A percentile compares a stretch with the other conserved stretches of the same genome.
Conservation (phyloP, 2,113 vertebrate genomes). For the Egretta garzetta region DNA sequence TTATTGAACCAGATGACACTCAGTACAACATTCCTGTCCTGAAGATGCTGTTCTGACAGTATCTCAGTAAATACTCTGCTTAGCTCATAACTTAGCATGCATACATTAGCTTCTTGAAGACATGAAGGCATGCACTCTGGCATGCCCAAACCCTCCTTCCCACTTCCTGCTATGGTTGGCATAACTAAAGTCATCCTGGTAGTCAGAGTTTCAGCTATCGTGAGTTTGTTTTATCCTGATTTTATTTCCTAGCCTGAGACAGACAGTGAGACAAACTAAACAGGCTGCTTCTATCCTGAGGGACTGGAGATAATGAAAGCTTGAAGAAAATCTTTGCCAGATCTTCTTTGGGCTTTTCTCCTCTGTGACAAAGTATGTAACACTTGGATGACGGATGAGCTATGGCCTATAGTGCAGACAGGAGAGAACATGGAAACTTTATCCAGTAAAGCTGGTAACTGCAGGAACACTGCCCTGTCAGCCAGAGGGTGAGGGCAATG, state of each 20-base stretch:
- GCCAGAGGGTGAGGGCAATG: neutral
- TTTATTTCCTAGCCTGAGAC: neutral
- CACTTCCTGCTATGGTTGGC: neutral
- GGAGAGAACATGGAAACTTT: neutral
- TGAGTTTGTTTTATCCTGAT: neutral
- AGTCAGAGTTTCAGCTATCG: neutral
- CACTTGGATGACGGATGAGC: neutral
- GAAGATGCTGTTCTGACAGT: neutral
- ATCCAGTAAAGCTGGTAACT: neutral
- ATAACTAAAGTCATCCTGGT: neutral
- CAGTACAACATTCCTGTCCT: neutral
- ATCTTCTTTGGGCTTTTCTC: neutral
- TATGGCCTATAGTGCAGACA: neutral
- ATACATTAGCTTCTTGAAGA: neutral
- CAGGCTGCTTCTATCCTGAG: neutral
- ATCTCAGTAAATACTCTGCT: neutral
- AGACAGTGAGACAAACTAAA: neutral
- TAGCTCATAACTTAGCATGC: neutral
- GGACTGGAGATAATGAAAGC: neutral
- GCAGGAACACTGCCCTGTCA: neutral
- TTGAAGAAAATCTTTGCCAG: neutral
- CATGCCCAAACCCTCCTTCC: neutral
- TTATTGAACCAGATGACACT: neutral
- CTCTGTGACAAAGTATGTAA: neutral
- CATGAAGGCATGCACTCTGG: neutral